These are phyloP conservation scores for Gandaritis pyraliata DNA, from an alignment of 2,888 invertebrate genomes.

Conservation along the genomic window DNA sequence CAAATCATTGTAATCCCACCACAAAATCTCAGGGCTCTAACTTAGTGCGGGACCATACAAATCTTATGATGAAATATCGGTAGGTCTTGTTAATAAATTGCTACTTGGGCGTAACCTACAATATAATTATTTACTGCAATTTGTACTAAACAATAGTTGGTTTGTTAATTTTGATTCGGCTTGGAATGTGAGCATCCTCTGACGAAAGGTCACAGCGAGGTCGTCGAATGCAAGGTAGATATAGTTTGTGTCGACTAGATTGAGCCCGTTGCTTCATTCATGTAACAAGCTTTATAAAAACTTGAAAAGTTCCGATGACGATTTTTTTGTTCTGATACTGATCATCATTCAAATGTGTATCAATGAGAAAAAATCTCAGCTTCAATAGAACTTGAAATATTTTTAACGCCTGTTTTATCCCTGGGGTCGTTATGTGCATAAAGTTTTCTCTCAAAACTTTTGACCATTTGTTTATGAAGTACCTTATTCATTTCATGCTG, in stretches of 20 bases:
- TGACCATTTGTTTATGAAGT: no score
- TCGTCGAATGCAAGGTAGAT: slow-evolving; percentile 56
- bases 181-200: slow-evolving; percentile 79
- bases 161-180: slow-evolving; percentile 64
- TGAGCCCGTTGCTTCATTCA: slow-evolving; percentile 6
- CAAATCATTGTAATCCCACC: background rate
- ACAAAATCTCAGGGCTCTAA: background rate
- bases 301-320: no score
- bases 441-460: no score
- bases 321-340: no score
- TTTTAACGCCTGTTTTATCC: no score
- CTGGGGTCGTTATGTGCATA: no score
- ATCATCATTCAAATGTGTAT: background rate
- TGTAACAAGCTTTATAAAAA: no score
- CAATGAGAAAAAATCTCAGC: no score
- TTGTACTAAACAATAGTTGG: slow-evolving; percentile 57
- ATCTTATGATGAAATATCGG: slow-evolving; percentile 30
- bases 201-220: slow-evolving; percentile 73
- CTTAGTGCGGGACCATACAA: slow-evolving; percentile 11
- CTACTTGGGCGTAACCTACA: slow-evolving; percentile 41
- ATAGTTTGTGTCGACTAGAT: slow-evolving; percentile 27
- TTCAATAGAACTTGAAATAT: no score
- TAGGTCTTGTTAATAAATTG: slow-evolving; percentile 38
- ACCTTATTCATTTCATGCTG: no score
- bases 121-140: slow-evolving; percentile 43